Evolutionary conservation across 2,797 vertebrate genomes (phyloP).

Genomic region (Carcharodon carcharias): DNA sequence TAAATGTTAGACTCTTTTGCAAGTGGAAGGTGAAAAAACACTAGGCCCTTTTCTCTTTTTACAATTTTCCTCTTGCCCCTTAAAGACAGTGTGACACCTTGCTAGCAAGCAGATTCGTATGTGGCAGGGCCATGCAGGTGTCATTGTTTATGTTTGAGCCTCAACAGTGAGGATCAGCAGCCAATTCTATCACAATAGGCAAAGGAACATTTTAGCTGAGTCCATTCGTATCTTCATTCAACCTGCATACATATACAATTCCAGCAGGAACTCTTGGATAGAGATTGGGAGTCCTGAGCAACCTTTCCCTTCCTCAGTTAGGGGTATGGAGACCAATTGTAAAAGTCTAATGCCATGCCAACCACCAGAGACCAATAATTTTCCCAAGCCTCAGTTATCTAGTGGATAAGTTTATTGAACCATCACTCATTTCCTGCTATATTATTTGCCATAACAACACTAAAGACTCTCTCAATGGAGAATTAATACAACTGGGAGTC

Average conservation of each 20-base stretch:
- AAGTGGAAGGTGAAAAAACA: background rate
- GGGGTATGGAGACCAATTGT: background rate
- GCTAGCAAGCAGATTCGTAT: too few relatives aligned
- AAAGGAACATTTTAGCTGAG: background rate
- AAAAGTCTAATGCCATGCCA: background rate
- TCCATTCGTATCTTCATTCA: background rate
- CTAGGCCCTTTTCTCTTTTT: background rate
- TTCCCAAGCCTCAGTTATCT: background rate
- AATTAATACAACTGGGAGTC: background rate
- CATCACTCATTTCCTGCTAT: background rate
- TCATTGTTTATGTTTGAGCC: background rate
- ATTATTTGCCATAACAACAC: background rate
- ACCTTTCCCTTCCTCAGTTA: background rate
- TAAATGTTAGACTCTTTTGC: background rate
- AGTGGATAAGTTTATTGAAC: background rate
- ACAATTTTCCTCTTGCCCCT: background rate
- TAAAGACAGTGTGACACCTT: too few relatives aligned
- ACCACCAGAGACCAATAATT: background rate
- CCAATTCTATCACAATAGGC: background rate
- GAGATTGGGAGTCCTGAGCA: background rate
- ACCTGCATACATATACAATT: background rate
- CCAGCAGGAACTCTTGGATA: background rate
- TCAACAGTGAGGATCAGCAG: background rate
- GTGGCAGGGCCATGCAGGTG: background rate
- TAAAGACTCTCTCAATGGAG: background rate